These are phyloP conservation scores for Cathartes aura DNA, from an alignment of 2,113 vertebrate species.

Conservation along the genomic window DNA sequence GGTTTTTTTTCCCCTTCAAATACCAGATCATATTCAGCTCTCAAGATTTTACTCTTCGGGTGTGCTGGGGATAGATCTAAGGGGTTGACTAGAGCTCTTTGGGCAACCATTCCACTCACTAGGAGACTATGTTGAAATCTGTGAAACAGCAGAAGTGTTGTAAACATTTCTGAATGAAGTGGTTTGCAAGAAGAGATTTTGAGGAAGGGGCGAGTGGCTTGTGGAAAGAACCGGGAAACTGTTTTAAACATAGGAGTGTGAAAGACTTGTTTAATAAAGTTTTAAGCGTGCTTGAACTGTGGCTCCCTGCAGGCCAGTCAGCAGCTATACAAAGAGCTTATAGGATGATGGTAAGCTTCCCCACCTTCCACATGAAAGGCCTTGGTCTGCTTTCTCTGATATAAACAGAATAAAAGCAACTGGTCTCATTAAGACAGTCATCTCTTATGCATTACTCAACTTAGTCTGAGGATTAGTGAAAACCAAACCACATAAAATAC, in stretches of 20 bases:
- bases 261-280: conserved; percentile 11
- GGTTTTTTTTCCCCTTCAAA: background rate
- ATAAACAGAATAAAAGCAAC: background rate
- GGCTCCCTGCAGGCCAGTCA: background rate
- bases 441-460: background rate
- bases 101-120: background rate
- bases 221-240: background rate
- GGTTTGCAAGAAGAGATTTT: background rate
- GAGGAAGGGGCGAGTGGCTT: background rate
- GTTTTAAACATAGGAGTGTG: background rate
- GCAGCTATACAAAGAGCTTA: background rate
- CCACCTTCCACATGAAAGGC: conserved; percentile 38
- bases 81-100: background rate
- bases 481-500: background rate
- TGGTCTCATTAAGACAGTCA: background rate
- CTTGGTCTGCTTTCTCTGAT: background rate
- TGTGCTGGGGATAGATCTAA: background rate
- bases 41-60: background rate
- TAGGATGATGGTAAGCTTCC: background rate
- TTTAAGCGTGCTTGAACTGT: background rate
- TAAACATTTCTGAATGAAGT: background rate
- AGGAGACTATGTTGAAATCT: background rate
- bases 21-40: background rate
- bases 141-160: background rate
- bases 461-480: conserved; percentile 13